These are phyloP conservation scores for Bos javanicus DNA, from an alignment of 2,113 vertebrate genomes.

Conservation along the genomic window DNA sequence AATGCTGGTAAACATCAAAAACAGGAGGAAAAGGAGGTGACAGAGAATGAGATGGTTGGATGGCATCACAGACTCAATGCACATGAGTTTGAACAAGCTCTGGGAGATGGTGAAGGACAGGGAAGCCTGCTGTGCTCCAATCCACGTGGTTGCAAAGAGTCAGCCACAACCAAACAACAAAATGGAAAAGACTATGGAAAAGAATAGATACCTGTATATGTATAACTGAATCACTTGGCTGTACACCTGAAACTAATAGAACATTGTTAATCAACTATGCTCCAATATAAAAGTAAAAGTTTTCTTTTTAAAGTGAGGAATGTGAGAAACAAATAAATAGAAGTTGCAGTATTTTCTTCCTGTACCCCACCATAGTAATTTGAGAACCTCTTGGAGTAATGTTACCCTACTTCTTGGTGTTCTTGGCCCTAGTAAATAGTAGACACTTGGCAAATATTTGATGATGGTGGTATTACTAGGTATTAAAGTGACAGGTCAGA, in stretches of 20 bases:
- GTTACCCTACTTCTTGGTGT: not conserved
- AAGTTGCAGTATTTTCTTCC: not conserved
- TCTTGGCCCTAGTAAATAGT: not conserved
- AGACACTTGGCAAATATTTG: not conserved
- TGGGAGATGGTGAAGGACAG: not conserved
- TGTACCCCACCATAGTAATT: not conserved
- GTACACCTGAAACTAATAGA: not conserved
- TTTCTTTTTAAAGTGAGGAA: not conserved
- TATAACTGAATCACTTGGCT: not conserved
- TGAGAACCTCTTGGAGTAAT: not conserved
- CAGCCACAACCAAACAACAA: not conserved
- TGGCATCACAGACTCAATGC: not conserved
- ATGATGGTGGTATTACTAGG: not conserved
- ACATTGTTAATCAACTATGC: not conserved
- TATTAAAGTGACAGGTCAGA: not conserved
- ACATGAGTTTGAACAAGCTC: not conserved
- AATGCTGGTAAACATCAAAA: not conserved
- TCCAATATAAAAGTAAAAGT: not conserved
- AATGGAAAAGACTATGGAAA: not conserved
- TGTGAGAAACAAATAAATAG: not conserved
- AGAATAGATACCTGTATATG: not conserved
- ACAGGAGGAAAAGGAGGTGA: not conserved
- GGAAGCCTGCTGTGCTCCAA: not conserved
- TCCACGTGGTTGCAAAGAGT: not conserved
- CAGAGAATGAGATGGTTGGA: not conserved